phyloP scores from a whole-genome alignment of 2,888 invertebrate species.

The Cantharis rufa region DNA sequence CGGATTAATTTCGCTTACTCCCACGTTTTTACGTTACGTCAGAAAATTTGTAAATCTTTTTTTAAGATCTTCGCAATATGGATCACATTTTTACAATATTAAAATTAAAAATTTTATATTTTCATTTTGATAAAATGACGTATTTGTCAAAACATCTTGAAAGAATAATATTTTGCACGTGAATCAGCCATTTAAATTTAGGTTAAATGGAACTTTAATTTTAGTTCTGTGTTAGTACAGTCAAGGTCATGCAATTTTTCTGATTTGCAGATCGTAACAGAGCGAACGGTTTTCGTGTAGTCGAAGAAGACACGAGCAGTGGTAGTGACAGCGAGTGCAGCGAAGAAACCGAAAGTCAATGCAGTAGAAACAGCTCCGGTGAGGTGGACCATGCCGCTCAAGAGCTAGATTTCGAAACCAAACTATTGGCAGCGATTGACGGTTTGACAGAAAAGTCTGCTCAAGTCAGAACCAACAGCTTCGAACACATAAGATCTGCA shows the following conservation, averaged over 20 bases:
- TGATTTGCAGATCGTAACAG: slow-evolving; percentile 25
- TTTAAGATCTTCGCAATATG: background rate
- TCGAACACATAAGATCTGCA: slow-evolving; percentile 73
- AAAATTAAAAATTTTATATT: background rate
- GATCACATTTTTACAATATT: background rate
- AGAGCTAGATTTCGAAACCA: slow-evolving; percentile 83
- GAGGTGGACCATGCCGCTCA: slow-evolving; percentile 63
- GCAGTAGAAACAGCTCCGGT: slow-evolving; percentile 55
- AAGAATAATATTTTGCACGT: background rate
- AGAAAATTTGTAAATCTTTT: background rate
- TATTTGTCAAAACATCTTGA: background rate
- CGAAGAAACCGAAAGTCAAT: slow-evolving; percentile 74
- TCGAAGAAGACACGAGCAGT: slow-evolving; percentile 70
- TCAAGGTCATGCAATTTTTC: background rate
- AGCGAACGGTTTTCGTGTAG: slow-evolving; percentile 49
- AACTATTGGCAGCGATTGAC: slow-evolving; percentile 84
- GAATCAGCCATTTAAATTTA: background rate
- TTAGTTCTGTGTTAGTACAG: background rate
- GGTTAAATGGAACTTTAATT: background rate
- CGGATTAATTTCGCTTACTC: background rate
- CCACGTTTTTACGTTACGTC: background rate
- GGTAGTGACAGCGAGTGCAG: slow-evolving; percentile 85
- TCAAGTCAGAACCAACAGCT: slow-evolving; percentile 75
- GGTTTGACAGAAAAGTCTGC: slow-evolving; percentile 87
- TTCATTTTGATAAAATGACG: too few species aligned